phyloP scores from a whole-genome alignment of 2,113 vertebrate species.

The Phaetusa simplex region DNA sequence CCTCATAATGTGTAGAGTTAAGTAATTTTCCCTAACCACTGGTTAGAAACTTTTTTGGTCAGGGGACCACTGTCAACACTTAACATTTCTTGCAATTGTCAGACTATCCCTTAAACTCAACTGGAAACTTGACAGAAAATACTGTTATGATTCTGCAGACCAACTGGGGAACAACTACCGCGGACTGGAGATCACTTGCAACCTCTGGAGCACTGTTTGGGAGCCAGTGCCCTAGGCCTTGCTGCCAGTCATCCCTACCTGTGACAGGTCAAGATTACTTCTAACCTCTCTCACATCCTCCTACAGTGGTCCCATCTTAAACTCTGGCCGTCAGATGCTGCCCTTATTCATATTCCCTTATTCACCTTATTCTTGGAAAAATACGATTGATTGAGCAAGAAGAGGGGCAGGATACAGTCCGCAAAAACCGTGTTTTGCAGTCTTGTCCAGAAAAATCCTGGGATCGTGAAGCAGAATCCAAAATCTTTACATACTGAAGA shows the following conservation, averaged over 20 bases:
- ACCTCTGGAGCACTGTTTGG: not conserved
- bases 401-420: not conserved
- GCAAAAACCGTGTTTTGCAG: not conserved
- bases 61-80: not conserved
- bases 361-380: not conserved
- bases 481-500: not conserved
- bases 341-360: not conserved
- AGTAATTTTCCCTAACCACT: not conserved
- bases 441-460: not conserved
- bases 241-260: not conserved
- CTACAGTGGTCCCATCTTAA: not conserved
- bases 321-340: not conserved
- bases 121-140: not conserved
- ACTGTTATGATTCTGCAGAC: not conserved
- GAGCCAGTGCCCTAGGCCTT: not conserved
- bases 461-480: not conserved
- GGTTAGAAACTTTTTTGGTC: not conserved
- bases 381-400: not conserved
- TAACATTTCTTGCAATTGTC: not conserved
- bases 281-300: not conserved
- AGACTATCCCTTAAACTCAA: not conserved
- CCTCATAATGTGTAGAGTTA: rapidly evolving
- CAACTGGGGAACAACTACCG: not conserved
- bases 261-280: not conserved
- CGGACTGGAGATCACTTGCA: not conserved